Evolutionary conservation across 2,888 invertebrate species (phyloP), one percentile per base, ranked within the genome.

Genomic region (Torymus texanus): DNA sequence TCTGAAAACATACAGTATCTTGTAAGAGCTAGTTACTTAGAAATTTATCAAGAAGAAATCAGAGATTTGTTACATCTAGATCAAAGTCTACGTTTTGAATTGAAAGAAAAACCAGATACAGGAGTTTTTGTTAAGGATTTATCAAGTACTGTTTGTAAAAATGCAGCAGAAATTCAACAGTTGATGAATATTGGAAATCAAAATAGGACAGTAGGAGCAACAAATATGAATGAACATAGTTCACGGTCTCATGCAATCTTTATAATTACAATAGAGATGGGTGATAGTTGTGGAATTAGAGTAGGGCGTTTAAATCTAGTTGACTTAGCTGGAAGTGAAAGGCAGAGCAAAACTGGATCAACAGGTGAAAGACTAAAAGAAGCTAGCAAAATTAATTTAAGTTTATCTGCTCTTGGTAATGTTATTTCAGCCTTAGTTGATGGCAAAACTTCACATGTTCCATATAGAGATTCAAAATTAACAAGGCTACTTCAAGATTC

Each of bases 171-270:
- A 91, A 98, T 99, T 92, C 93, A 97, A 84, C 95, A 95, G 85
- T 95, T 98, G 62, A 98, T 99, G 98, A 94, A 94, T 84, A 92
- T 95, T 65, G 99, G 99, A 72, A 98, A 98, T 91, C 94, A 95
- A 85, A 97, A 98, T 91, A 94, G 99, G 85, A 97, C 98, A n/a
- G 95, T 98, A 68, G 99, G 96, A 41, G 95, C 97, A 82, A 98
- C 98, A 73, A 97, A 98, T 90, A 98, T 98, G 98, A 99, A 99
- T 92, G 97, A 98, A 90, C 98, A 98, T 91, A 98, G 98, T 86
- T 98, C 98, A 58, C 92, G 99, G 82, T 98, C 98, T 66, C 99
- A 99, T 92, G 99, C 99, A 75, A 98, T 99, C 84, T 99, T 99
- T 91, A 96, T 98, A 90, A 97, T 99, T 85, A 98, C 98, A 72